Evolutionary conservation across 2,888 invertebrate species (phyloP).

Genomic region (Ornithoptera alexandrae): DNA sequence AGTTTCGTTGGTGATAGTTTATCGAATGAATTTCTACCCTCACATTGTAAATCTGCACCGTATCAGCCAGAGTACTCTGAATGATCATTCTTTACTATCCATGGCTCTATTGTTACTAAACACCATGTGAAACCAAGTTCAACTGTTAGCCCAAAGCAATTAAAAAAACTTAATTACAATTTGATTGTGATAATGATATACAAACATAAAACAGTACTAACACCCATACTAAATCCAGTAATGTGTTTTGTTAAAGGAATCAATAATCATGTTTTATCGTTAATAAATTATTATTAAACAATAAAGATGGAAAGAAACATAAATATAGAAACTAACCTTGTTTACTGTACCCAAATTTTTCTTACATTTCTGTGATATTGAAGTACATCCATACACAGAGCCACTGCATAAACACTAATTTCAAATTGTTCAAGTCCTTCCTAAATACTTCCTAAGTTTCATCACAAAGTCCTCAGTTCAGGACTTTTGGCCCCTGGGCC

Average conservation of each 20-base stretch:
- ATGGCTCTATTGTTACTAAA: too few species aligned
- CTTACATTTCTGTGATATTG: neutral
- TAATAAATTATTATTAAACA: neutral
- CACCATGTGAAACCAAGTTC: too few species aligned
- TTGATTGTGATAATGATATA: too few species aligned
- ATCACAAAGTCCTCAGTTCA: constrained; percentile 44
- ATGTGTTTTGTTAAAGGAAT: neutral
- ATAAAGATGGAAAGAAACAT: neutral
- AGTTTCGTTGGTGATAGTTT: too few species aligned
- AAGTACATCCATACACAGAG: constrained; percentile 13
- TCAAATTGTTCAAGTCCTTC: constrained; percentile 35
- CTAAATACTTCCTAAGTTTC: constrained; percentile 24
- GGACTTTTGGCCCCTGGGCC: constrained; percentile 63
- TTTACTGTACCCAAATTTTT: neutral
- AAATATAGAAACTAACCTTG: neutral
- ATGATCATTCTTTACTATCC: too few species aligned
- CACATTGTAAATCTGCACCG: too few species aligned
- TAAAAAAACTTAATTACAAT: too few species aligned
- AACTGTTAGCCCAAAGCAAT: too few species aligned
- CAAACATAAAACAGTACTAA: too few species aligned
- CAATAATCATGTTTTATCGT: neutral
- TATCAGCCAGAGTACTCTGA: too few species aligned
- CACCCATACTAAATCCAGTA: neutral
- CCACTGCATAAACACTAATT: constrained; percentile 38
- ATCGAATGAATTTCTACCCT: too few species aligned